Evolutionary conservation across 2,888 invertebrate genomes (phyloP), one percentile per base, ranked within the genome.

Genomic region (Hirudinaria manillensis): DNA sequence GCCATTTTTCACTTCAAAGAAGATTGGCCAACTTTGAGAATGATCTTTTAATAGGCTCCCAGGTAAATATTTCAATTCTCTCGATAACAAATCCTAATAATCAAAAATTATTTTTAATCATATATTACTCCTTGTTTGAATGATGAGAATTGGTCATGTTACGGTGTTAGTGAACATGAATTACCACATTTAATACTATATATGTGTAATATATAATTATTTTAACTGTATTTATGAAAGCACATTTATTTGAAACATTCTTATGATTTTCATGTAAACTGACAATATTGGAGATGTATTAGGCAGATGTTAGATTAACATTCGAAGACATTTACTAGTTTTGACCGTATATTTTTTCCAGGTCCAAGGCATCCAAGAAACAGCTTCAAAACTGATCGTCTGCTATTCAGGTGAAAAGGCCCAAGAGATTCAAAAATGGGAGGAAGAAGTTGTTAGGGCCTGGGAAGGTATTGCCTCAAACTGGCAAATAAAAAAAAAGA

Each of bases 331-430:
- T 65, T 65, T 29, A 10, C 1, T 29, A 29, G 19, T 32, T 29
- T 29, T 68, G 70, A 24, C 29, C 10, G n/a, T 34, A 24, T 16
- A 3, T 29, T 10, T 24, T 32, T 45, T 32, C 7, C 79, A 88
- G 87, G 93, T 97, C 79, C 93, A 94, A 82, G 91, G 93, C 81
- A 93, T 97, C 78, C 91, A 92, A 83, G 91, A 93, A 72, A 95
- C 96, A 84, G 94, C 95, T 51, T 90, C 90, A 0, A 93, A 93
- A 78, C 87, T 94, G 55, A 92, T 94, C 85, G 94, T 95, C 0
- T 93, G 94, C 71, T 99, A 98, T 87, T 97, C 97, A 77, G 95
- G 98, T 75, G 98, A 98, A 85, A 93, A 93, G 84, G 97, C 96
- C 1, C 91, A 91, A 77, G 98, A 99, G 87, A 99, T 99, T 81